phyloP scores from a whole-genome alignment of 2,113 vertebrate species.

The Scytalopus superciliaris region DNA sequence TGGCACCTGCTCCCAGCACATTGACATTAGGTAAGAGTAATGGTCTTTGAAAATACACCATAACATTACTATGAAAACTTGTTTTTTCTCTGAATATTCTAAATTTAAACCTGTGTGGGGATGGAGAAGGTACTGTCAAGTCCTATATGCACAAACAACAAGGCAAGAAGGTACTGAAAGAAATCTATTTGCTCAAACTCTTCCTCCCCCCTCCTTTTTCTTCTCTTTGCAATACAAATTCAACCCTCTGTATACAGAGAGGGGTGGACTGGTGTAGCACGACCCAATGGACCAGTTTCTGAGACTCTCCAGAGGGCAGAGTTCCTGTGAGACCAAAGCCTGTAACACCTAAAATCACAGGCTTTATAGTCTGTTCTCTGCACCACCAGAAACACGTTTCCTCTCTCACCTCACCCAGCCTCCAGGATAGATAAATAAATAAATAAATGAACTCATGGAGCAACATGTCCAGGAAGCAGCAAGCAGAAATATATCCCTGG shows the following conservation, averaged over 20 bases:
- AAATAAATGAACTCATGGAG: neutral
- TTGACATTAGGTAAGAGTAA: neutral
- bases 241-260: neutral
- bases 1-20: neutral
- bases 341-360: neutral
- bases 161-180: neutral
- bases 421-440: neutral
- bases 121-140: neutral
- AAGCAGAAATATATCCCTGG: constrained; percentile 46
- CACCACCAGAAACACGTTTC: neutral
- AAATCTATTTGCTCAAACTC: neutral
- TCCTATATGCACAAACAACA: neutral
- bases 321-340: neutral
- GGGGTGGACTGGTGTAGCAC: neutral
- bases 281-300: neutral
- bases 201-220: neutral
- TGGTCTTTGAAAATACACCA: neutral
- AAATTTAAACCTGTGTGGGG: neutral
- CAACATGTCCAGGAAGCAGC: neutral
- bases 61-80: neutral
- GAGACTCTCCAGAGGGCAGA: constrained; percentile 20
- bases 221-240: constrained; percentile 32
- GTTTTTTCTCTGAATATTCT: neutral
- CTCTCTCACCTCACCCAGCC: neutral
- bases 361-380: neutral